A percentile compares a stretch with the other conserved stretches of the same genome.
Conservation (phyloP, 2,888 invertebrate genomes). For the Augochlorella aurata region DNA sequence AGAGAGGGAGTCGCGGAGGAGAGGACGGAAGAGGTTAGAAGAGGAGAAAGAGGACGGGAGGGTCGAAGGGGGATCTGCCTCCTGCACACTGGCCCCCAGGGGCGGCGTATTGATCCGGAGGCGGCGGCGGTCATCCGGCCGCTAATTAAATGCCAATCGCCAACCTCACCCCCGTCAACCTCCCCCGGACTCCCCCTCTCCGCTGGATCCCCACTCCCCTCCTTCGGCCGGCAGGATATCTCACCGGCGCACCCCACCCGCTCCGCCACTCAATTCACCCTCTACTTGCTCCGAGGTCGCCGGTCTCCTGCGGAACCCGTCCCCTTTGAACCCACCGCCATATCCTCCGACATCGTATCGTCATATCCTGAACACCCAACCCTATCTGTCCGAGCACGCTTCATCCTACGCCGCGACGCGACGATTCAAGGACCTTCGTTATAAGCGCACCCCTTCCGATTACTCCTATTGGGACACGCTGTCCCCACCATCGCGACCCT, state of each 20-base stretch:
- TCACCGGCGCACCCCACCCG: constrained; percentile 39
- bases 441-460: constrained; percentile 2
- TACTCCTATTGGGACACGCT: constrained; percentile 3
- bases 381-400: constrained; percentile 6
- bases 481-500: background rate
- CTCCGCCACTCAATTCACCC: constrained; percentile 75
- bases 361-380: constrained; percentile 49
- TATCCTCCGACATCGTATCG: constrained; percentile 60
- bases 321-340: constrained; percentile 72
- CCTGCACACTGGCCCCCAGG: constrained; percentile 80
- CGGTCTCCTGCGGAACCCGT: constrained; percentile 71
- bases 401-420: too few species aligned
- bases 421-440: too few species aligned
- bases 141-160: constrained; percentile 82
- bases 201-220: constrained; percentile 33
- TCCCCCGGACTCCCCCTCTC: constrained; percentile 57
- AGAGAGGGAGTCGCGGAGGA: constrained; percentile 50
- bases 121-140: constrained; percentile 82
- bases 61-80: constrained; percentile 76
- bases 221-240: constrained; percentile 38
- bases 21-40: constrained; percentile 53
- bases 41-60: constrained; percentile 55
- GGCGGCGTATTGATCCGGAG: constrained; percentile 82
- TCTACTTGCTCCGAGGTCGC: constrained; percentile 71
- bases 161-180: constrained; percentile 74